Conservation (phyloP, 2,888 invertebrate species). For the Drosophila multiciliata region DNA sequence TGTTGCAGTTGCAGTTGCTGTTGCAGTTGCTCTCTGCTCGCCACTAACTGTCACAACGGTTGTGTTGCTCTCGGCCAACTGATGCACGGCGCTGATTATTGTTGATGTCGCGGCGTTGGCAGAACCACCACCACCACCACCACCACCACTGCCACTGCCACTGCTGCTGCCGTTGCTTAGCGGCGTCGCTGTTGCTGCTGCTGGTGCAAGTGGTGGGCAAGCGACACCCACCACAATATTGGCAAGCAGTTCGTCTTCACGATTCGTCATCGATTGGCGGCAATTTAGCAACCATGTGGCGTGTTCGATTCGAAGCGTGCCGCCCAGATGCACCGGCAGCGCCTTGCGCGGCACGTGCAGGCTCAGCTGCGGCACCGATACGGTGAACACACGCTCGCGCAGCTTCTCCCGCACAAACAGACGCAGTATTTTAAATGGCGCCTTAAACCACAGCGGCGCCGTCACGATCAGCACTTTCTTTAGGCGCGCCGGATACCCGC, state of each 20-base stretch:
- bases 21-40: slow-evolving; percentile 57
- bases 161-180: slow-evolving; percentile 47
- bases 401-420: slow-evolving; percentile 98
- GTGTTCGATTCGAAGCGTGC: slow-evolving; percentile 94
- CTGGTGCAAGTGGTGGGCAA: slow-evolving; percentile 24
- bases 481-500: slow-evolving; percentile 97
- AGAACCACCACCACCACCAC: slow-evolving; percentile 29
- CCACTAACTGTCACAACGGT: slow-evolving; percentile 59
- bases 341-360: slow-evolving; percentile 95
- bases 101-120: slow-evolving; percentile 78
- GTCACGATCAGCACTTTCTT: slow-evolving; percentile 99
- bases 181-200: slow-evolving; percentile 25
- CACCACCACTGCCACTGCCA: slow-evolving; percentile 36
- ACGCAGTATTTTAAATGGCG: slow-evolving; percentile 97
- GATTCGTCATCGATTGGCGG: slow-evolving; percentile 94
- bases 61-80: slow-evolving; percentile 67
- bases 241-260: slow-evolving; percentile 86
- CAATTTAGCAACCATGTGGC: slow-evolving; percentile 92
- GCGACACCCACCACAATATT: slow-evolving; percentile 81
- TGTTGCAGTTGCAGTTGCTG: slow-evolving; percentile 81
- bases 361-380: slow-evolving; percentile 94
- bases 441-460: slow-evolving; percentile 99
- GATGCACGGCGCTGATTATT: slow-evolving; percentile 68
- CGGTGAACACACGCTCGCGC: slow-evolving; percentile 97
- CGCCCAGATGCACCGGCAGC: slow-evolving; percentile 95